phyloP scores from a whole-genome alignment of 2,797 vertebrate species.

The Hephaestus fuliginosus region DNA sequence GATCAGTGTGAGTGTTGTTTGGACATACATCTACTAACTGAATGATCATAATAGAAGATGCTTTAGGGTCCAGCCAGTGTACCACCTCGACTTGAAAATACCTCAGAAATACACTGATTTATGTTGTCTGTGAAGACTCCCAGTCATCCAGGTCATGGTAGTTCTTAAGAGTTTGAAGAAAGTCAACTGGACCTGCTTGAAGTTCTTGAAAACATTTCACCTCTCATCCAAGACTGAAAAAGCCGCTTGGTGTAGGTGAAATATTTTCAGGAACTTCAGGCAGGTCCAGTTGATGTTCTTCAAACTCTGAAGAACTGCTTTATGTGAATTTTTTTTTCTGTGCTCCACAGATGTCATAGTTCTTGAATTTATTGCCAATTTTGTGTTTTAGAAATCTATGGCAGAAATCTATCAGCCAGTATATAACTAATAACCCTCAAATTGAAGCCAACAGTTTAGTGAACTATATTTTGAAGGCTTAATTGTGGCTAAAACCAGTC shows the following conservation, averaged over 20 bases:
- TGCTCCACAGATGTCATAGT: constrained; percentile 9
- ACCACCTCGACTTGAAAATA: background rate
- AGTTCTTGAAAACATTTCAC: too few relatives aligned
- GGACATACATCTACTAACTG: background rate
- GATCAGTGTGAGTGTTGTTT: constrained; percentile 16
- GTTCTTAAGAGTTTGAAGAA: too few relatives aligned
- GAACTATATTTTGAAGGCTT: constrained; percentile 14
- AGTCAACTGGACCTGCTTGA: too few relatives aligned
- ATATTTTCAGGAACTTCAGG: too few relatives aligned
- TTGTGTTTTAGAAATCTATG: constrained; percentile 12
- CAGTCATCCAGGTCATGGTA: too few relatives aligned
- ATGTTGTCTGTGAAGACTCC: too few relatives aligned
- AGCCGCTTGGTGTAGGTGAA: too few relatives aligned
- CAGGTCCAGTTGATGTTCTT: too few relatives aligned
- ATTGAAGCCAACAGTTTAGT: constrained; percentile 5
- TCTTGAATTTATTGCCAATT: constrained; percentile 2
- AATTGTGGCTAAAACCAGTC: constrained; percentile 23
- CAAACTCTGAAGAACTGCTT: too few relatives aligned
- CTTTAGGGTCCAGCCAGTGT: background rate
- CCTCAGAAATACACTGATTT: background rate
- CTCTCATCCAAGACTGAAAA: too few relatives aligned
- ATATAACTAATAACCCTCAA: background rate
- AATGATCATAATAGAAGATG: constrained; percentile 18
- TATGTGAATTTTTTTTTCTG: background rate
- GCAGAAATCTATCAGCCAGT: background rate